These are phyloP conservation scores for Drosophila siamana DNA, from an alignment of 2,888 invertebrate species.

Conservation along the genomic window DNA sequence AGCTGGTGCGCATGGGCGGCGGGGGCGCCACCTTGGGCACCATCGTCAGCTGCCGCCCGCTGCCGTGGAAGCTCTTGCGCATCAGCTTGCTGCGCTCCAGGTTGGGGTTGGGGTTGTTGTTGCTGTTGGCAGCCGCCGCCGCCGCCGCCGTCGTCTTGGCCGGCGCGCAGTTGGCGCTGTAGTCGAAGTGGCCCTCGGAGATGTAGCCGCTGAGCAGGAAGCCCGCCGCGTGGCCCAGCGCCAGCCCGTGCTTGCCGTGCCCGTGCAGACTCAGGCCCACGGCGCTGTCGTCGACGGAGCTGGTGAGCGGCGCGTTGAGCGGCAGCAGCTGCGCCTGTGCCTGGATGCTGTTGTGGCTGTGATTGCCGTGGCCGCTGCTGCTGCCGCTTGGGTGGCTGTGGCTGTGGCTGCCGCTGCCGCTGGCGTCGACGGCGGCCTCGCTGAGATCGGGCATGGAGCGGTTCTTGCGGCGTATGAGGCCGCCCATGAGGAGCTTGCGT, in stretches of 20 bases:
- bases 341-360: background rate
- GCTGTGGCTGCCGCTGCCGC: conserved; percentile 1
- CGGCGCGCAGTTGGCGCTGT: too few relatives aligned
- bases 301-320: conserved; percentile 85
- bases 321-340: conserved; percentile 29
- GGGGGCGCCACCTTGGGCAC: conserved; percentile 94
- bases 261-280: conserved; percentile 88
- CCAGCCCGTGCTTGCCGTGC: conserved; percentile 65
- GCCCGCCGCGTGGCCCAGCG: conserved; percentile 76
- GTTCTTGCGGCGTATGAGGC: conserved; percentile 94
- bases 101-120: conserved; percentile 89
- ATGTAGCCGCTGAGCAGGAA: conserved; percentile 90
- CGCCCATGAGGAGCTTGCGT: conserved; percentile 94
- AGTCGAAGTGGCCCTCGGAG: conserved; percentile 95
- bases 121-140: background rate
- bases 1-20: conserved; percentile 94
- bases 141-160: background rate
- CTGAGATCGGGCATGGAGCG: conserved; percentile 96
- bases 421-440: conserved; percentile 88
- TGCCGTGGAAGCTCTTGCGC: conserved; percentile 95
- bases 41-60: conserved; percentile 92
- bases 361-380: conserved; percentile 10
- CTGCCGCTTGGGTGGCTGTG: conserved; percentile 37
- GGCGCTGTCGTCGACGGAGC: conserved; percentile 91
- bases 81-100: conserved; percentile 94